Evolutionary conservation across 2,113 vertebrate species (phyloP).

Genomic region (Coturnix japonica): DNA sequence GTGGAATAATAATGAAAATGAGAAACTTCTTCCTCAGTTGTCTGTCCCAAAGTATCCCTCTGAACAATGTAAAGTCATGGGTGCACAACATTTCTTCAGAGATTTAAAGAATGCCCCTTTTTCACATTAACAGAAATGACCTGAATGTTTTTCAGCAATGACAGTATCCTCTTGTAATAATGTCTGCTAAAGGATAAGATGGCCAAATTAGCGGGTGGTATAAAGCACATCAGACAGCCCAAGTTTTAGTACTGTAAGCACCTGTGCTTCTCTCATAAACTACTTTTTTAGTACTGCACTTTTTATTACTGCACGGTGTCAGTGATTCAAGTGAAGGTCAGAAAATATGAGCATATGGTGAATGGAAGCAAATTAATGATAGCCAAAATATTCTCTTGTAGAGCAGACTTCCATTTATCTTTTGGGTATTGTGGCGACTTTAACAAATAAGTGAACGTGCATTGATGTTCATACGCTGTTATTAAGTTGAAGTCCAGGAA

Average conservation of each 20-base stretch:
- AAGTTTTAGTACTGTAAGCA: background rate
- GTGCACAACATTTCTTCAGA: background rate
- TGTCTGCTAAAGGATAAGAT: background rate
- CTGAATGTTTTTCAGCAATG: background rate
- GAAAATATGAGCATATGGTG: constrained; percentile 53
- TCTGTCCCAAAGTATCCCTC: background rate
- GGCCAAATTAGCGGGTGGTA: background rate
- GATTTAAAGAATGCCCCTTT: background rate
- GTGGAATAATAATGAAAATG: background rate
- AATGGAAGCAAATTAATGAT: constrained; percentile 68
- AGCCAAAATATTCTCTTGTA: constrained; percentile 24
- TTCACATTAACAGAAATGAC: background rate
- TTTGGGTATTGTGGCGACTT: constrained; percentile 41
- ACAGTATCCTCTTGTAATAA: background rate
- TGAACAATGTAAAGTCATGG: background rate
- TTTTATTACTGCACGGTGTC: constrained; percentile 34
- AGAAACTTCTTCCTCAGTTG: background rate
- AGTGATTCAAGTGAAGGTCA: constrained; percentile 62
- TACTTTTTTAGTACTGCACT: constrained; percentile 10
- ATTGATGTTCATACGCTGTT: constrained; percentile 44
- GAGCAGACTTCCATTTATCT: constrained; percentile 62
- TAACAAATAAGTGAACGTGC: background rate
- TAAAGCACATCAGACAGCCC: background rate
- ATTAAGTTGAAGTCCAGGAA: constrained; percentile 58
- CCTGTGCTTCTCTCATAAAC: background rate